phyloP scores from a whole-genome alignment of 1,140 invertebrate genomes.

The Ceratitis capitata region DNA sequence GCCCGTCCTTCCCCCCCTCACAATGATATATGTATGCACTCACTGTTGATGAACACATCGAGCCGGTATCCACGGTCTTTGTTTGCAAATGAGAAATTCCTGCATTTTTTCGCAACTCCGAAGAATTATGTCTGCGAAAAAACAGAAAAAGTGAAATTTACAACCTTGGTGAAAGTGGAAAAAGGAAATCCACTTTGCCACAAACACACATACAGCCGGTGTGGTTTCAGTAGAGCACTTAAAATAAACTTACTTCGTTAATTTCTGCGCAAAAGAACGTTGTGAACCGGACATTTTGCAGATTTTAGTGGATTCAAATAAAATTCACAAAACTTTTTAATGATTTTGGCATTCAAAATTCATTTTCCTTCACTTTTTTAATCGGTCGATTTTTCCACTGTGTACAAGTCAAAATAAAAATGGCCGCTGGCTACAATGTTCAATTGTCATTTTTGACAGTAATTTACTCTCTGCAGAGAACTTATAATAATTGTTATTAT shows the following conservation, averaged over 20 bases:
- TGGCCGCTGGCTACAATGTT: not conserved
- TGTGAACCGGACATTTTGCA: slow-evolving; percentile 70
- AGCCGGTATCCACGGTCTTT: slow-evolving; percentile 67
- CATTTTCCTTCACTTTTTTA: slow-evolving; percentile 15
- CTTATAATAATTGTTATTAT: too few species aligned
- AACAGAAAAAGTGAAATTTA: not conserved
- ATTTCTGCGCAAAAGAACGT: slow-evolving; percentile 82
- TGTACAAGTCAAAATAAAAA: slow-evolving; percentile 32
- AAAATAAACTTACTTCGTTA: slow-evolving; percentile 72
- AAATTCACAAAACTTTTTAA: not conserved
- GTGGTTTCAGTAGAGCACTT: not conserved
- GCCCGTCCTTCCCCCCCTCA: not conserved
- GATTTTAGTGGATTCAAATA: not conserved
- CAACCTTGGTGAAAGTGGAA: not conserved
- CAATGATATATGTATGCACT: slow-evolving; percentile 43
- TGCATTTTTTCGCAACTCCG: slow-evolving; percentile 80
- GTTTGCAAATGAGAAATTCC: slow-evolving; percentile 66
- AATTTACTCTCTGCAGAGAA: too few species aligned
- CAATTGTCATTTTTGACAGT: not conserved
- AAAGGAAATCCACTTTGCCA: slow-evolving; percentile 2
- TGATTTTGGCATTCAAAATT: slow-evolving; percentile 8
- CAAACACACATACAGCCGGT: not conserved
- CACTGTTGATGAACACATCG: slow-evolving; percentile 72
- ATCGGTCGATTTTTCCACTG: slow-evolving; percentile 35
- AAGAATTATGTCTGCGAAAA: slow-evolving; percentile 75